Evolutionary conservation across 2,888 invertebrate genomes (phyloP), one percentile per base, ranked within the genome.

Genomic region (Diaprepes abbreviatus): DNA sequence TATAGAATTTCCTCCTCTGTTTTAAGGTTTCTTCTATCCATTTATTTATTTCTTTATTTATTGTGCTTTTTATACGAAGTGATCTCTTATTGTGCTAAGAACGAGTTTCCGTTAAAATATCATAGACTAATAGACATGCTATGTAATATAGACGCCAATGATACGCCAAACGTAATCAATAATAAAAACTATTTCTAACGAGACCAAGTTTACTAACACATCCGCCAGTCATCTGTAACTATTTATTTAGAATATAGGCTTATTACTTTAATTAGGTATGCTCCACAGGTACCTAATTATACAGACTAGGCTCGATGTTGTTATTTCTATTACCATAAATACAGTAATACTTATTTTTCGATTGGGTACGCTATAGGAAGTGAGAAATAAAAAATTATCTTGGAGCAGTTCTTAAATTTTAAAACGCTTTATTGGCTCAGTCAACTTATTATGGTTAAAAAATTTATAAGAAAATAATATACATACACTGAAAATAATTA

Each of bases 201-300:
- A 50, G 48, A 28, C 48, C 16, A 28, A 16, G 28, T 50, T 28
- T 5, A 50, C 21, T 0, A 28, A 16, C 28, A 43, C 17, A 59
- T 40, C 24, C 43, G 31, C 31, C 28, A 43, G 28, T 12, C 43
- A 43, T 43, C 59, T 28, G 12, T 43, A 43, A 58, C 43, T 59
- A 31, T 59, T 58, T 58, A 58, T 40, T 59, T 59, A 14, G 43
- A 59, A 43, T 43, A 24, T 31, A 31, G 31, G 43, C 43, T 59
- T 59, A 59, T 59, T 59, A 43, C 40, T 59, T 43, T 59, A 59
- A 59, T 59, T 59, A 59, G 59, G 12, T 31, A 59, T 43, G 59
- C 59, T 43, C 59, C 33, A 12, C 59, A 43, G 59, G 59, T 59
- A 59, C n/a, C 36, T 43, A 43, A 59, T 43, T 59, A 50, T 59